A percentile compares a stretch with the other conserved stretches of the same genome.
Conservation (phyloP, 1,140 invertebrate genomes). For the Pseudomyrmex cubaensis region DNA sequence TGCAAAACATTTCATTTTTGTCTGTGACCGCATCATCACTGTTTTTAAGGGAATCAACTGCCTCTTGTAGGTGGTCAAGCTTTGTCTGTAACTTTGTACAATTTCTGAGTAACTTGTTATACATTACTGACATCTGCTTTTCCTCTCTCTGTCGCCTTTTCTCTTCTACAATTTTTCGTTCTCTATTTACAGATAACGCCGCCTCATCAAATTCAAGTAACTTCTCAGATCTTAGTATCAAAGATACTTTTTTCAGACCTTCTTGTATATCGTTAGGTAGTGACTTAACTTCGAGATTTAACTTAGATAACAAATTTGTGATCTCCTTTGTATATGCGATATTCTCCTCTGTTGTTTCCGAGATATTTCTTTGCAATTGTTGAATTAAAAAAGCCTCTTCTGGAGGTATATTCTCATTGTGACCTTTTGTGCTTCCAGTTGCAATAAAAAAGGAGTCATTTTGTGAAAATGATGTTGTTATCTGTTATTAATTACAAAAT, state of each 20-base stretch:
- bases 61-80: constrained; percentile 66
- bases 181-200: constrained; percentile 66
- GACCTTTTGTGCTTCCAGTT: constrained; percentile 5
- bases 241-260: constrained; percentile 70
- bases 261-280: constrained; percentile 75
- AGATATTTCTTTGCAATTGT: constrained; percentile 69
- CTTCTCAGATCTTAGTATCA: constrained; percentile 73
- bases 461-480: constrained; percentile 8
- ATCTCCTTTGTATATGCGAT: constrained; percentile 72
- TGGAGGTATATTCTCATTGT: not conserved
- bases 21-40: constrained; percentile 67
- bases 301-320: constrained; percentile 61
- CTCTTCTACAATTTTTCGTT: constrained; percentile 72
- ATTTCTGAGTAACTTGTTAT: constrained; percentile 74
- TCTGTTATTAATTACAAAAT: constrained; percentile 8
- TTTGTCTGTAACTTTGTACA: constrained; percentile 73
- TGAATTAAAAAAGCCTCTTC: constrained; percentile 47
- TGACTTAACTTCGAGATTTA: constrained; percentile 72
- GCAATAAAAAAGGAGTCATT: constrained; percentile 29
- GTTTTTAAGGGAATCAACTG: constrained; percentile 65
- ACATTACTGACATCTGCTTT: constrained; percentile 71
- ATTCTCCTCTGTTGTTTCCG: constrained; percentile 77
- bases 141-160: constrained; percentile 73
- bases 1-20: constrained; percentile 65
- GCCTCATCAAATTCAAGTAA: constrained; percentile 74